phyloP scores from a whole-genome alignment of 2,797 vertebrate genomes.

The Dendrocincla tyrannina region DNA sequence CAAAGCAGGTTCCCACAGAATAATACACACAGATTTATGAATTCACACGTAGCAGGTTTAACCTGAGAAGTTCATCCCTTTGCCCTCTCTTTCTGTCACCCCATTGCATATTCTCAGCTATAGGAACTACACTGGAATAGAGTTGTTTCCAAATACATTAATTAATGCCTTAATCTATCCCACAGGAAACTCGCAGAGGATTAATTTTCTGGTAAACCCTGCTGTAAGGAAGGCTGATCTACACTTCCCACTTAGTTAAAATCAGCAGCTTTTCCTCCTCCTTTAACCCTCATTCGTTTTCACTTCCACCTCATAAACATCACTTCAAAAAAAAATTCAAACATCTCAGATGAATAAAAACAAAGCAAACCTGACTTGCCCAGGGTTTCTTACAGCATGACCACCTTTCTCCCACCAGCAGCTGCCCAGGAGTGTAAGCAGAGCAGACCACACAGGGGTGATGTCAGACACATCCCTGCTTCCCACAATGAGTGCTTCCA shows the following conservation, averaged over 20 bases:
- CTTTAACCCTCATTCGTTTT: not conserved
- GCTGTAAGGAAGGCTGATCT: not conserved
- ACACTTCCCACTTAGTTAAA: not conserved
- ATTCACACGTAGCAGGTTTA: not conserved
- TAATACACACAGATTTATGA: not conserved
- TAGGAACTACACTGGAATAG: not conserved
- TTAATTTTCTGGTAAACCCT: slow-evolving; percentile 13
- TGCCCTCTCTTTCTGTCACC: not conserved
- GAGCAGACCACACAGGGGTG: not conserved
- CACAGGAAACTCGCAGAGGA: not conserved
- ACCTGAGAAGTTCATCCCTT: not conserved
- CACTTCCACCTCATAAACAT: not conserved
- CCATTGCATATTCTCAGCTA: not conserved
- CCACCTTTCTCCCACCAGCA: not conserved
- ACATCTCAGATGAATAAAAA: not conserved
- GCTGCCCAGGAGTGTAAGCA: not conserved
- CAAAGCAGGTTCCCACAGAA: not conserved
- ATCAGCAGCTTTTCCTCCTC: not conserved
- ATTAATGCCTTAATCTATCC: not conserved
- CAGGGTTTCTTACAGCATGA: not conserved
- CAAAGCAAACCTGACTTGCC: not conserved
- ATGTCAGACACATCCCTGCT: not conserved
- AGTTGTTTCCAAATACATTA: not conserved
- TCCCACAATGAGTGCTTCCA: rapidly evolving
- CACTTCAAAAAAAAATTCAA: not conserved